phyloP scores from a whole-genome alignment of 2,888 invertebrate species.

The Norana najaformis region DNA sequence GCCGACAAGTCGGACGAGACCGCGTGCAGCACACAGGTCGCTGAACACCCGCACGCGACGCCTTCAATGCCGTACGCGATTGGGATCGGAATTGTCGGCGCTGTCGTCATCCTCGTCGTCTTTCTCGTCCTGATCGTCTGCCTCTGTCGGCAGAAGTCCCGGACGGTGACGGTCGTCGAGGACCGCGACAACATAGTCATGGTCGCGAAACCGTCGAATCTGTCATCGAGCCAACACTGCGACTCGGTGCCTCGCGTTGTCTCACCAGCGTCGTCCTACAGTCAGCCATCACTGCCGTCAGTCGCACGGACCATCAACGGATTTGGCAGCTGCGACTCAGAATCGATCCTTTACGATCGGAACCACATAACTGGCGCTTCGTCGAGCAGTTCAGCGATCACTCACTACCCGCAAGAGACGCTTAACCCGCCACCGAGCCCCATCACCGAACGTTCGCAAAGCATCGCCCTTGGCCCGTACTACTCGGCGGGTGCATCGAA shows the following conservation, averaged over 20 bases:
- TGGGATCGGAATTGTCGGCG: constrained; percentile 65
- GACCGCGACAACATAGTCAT: constrained; percentile 34
- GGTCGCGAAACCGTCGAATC: constrained; percentile 31
- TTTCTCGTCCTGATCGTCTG: constrained; percentile 58
- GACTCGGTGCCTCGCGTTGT: not conserved
- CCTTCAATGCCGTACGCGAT: constrained; percentile 55
- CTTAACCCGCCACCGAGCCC: constrained; percentile 89
- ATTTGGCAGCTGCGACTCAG: constrained; percentile 3
- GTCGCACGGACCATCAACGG: not conserved
- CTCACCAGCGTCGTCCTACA: not conserved
- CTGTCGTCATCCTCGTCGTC: constrained; percentile 66
- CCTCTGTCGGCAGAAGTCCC: constrained; percentile 51
- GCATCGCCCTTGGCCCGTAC: constrained; percentile 40
- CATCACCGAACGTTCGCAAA: constrained; percentile 67
- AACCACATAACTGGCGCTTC: constrained; percentile 75
- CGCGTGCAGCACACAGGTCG: constrained; percentile 56
- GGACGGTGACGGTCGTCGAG: constrained; percentile 47
- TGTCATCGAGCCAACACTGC: not conserved
- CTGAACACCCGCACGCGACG: constrained; percentile 34
- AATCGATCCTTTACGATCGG: constrained; percentile 63
- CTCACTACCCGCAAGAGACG: constrained; percentile 9
- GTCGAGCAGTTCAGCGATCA: constrained; percentile 62
- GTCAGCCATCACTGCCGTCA: not conserved
- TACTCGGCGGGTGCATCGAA: not conserved
- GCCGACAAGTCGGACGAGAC: constrained; percentile 42